Evolutionary conservation across 2,797 vertebrate genomes (phyloP).

Genomic region (Thripadectes ignobilis): DNA sequence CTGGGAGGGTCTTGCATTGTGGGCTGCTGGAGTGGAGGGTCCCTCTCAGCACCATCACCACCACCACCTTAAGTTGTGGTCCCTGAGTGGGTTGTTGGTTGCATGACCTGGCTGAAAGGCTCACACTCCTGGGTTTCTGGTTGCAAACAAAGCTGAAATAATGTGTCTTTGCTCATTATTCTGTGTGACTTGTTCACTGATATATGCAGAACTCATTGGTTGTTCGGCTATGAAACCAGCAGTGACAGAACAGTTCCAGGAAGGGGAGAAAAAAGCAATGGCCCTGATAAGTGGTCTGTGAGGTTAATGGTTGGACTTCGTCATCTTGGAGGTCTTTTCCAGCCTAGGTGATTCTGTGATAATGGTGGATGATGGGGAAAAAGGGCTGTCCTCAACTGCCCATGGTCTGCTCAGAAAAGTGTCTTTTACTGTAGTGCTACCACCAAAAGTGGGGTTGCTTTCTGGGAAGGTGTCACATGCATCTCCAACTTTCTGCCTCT

Average conservation of each 20-base stretch:
- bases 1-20: not conserved
- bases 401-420: rapidly evolving
- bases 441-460: not conserved
- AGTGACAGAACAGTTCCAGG: not conserved
- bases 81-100: not conserved
- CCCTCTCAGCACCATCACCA: not conserved
- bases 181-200: not conserved
- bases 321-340: not conserved
- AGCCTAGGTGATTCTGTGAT: not conserved
- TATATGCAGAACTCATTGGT: not conserved
- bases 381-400: not conserved
- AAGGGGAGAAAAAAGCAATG: rapidly evolving
- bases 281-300: not conserved
- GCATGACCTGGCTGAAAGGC: not conserved
- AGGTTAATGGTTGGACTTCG: not conserved
- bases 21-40: not conserved
- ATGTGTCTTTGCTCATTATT: not conserved
- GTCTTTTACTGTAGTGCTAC: not conserved
- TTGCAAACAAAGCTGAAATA: not conserved
- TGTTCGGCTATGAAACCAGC: not conserved
- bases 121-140: rapidly evolving
- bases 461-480: not conserved
- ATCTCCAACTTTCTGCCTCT: not conserved
- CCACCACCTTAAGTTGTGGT: not conserved
- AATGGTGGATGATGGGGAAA: not conserved